These are phyloP conservation scores for Pangasius krempfi DNA, from an alignment of 2,797 vertebrate species.

Conservation along the genomic window DNA sequence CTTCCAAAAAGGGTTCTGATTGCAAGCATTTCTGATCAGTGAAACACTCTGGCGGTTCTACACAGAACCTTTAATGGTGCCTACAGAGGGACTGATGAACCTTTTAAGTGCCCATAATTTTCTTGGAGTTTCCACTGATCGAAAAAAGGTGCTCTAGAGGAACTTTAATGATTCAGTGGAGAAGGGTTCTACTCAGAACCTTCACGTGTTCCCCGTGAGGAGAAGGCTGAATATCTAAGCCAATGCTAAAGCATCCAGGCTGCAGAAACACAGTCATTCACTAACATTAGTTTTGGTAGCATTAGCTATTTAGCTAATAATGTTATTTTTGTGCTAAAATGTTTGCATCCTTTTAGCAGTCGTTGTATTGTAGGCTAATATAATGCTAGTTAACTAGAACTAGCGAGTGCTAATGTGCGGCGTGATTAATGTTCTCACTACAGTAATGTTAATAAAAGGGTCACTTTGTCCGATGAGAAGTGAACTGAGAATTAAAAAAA, in stretches of 20 bases:
- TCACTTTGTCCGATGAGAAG: too few relatives aligned
- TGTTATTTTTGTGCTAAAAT: not conserved
- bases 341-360: not conserved
- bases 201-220: not conserved
- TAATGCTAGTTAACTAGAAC: not conserved
- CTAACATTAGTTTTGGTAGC: not conserved
- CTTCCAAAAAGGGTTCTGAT: too few relatives aligned
- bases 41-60: not conserved
- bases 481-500: too few relatives aligned
- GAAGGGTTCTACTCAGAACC: not conserved
- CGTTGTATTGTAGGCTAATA: not conserved
- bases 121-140: not conserved
- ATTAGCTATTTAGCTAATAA: not conserved
- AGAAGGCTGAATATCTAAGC: not conserved
- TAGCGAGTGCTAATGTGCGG: not conserved
- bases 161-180: not conserved
- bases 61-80: not conserved
- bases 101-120: not conserved
- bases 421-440: not conserved
- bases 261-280: not conserved
- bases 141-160: not conserved
- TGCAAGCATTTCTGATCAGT: not conserved
- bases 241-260: not conserved
- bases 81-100: not conserved
- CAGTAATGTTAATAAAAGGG: not conserved